Evolutionary conservation across 1,140 invertebrate genomes (phyloP), one percentile per base, ranked within the genome.

Genomic region (Calycopis cecrops): DNA sequence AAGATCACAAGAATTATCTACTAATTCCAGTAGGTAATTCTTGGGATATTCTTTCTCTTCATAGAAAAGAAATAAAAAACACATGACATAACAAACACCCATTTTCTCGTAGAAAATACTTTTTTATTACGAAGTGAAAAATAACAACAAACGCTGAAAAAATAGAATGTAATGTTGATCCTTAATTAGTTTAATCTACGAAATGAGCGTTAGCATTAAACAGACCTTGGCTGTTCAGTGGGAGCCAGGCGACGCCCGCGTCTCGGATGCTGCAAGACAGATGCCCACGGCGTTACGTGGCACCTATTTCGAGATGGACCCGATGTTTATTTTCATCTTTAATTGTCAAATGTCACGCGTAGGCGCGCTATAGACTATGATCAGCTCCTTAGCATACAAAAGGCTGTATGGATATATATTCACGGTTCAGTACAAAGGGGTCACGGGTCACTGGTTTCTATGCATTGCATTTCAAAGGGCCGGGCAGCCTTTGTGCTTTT

Each of bases 281-380:
- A 37, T n/a, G 9, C 35, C 9, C 40, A 42, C 3, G 14, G 9
- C 14, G 12, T 16, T 8, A 16, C 40, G 40, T 16, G 21, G 21
- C 21, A 28, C 21, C 21, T 44, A 17, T 44, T 44, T 44, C 17
- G 7, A 44, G 40, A 44, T 44, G 40, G 17, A 40, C 21, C 2
- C 21, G 21, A 28, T 8, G 38, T 40, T n/a, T 44, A 44, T 44
- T 44, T 44, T 16, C 40, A 44, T 44, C 40, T 44, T 44, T 44
- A 44, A 44, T 44, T 44, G 40, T 44, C 9, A 17, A 44, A 44
- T 44, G 40, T 44, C 40, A 16, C 40, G 40, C 40, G 40, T 44
- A 44, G 40, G 40, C 40, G 40, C 21, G 21, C 21, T 28, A 28
- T 28, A 28, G 21, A 44, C 14, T 44, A 44, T 16, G 40, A 9